Percentiles rank a stretch among this genome's conserved stretches.
Evolutionary conservation across 1,140 invertebrate species (phyloP).

Genomic region (Notospermus geniculatus): DNA sequence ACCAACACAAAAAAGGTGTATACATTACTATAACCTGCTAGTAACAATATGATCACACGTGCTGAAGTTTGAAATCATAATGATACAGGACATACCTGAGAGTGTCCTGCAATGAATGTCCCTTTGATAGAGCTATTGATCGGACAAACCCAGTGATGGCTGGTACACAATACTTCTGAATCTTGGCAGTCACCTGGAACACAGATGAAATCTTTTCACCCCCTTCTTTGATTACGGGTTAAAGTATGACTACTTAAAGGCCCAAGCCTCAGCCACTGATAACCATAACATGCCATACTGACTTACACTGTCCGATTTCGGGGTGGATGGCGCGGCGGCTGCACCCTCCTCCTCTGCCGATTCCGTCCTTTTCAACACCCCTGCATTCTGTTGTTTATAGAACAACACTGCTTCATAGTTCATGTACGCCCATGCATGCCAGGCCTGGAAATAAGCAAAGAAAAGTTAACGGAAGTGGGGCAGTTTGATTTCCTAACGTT

Average conservation of each 20-base stretch:
- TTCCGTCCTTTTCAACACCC: constrained; percentile 10
- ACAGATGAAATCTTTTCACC: constrained; percentile 9
- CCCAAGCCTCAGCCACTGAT: no score
- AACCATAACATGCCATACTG: not conserved
- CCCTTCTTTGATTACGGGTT: no score
- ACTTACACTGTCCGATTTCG: not conserved
- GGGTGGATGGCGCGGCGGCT: not conserved
- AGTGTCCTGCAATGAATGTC: constrained; percentile 97
- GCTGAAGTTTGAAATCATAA: no score
- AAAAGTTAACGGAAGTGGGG: not conserved
- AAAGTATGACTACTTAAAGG: no score
- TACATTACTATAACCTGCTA: no score
- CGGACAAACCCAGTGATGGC: constrained; percentile 95
- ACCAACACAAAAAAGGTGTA: no score
- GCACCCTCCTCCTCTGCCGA: not conserved
- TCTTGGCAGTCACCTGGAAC: constrained; percentile 38
- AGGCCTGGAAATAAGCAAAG: constrained; percentile 78
- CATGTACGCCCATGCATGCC: constrained; percentile 97
- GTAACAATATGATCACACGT: no score
- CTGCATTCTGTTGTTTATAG: constrained; percentile 69
- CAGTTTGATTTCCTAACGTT: no score
- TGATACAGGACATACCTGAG: constrained; percentile 72
- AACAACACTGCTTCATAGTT: constrained; percentile 95
- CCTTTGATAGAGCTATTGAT: constrained; percentile 83
- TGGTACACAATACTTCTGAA: constrained; percentile 76